Percentiles rank a stretch among this genome's conserved stretches.
Conservation (phyloP, 2,888 invertebrate genomes). For the Perithous albicinctus region DNA sequence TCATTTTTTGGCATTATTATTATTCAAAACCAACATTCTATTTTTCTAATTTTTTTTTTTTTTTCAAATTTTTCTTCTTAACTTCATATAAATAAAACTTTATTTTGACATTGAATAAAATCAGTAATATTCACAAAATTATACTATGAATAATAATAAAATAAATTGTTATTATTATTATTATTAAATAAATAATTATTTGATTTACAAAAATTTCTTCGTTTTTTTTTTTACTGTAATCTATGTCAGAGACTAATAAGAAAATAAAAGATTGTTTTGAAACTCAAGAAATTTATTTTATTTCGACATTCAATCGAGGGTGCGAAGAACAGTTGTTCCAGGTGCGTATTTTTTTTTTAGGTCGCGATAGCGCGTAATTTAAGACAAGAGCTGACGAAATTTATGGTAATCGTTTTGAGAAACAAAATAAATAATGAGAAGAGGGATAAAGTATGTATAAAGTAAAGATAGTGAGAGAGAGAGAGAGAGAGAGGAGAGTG, state of each 20-base stretch:
- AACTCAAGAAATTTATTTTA: not conserved
- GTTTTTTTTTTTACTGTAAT: too few species aligned
- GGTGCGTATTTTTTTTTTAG: not conserved
- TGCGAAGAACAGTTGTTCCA: not conserved
- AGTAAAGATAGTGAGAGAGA: constrained; percentile 10
- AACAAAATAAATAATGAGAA: constrained; percentile 18
- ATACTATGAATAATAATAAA: too few species aligned
- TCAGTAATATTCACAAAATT: too few species aligned
- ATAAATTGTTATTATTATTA: too few species aligned
- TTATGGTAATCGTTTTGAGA: not conserved
- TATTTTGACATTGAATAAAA: too few species aligned
- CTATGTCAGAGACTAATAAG: not conserved
- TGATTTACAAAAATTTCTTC: too few species aligned
- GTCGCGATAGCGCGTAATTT: not conserved
- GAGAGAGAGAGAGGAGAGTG: not conserved
- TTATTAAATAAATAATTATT: too few species aligned
- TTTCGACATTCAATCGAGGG: not conserved
- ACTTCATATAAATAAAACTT: too few species aligned
- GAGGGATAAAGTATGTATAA: not conserved
- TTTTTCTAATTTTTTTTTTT: too few species aligned
- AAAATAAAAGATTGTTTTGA: not conserved
- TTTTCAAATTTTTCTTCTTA: too few species aligned
- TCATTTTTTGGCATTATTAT: too few species aligned
- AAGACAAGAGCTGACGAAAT: constrained; percentile 22
- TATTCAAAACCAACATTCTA: too few species aligned